Conservation (phyloP, 2,113 vertebrate genomes). For the Rana temporaria region DNA sequence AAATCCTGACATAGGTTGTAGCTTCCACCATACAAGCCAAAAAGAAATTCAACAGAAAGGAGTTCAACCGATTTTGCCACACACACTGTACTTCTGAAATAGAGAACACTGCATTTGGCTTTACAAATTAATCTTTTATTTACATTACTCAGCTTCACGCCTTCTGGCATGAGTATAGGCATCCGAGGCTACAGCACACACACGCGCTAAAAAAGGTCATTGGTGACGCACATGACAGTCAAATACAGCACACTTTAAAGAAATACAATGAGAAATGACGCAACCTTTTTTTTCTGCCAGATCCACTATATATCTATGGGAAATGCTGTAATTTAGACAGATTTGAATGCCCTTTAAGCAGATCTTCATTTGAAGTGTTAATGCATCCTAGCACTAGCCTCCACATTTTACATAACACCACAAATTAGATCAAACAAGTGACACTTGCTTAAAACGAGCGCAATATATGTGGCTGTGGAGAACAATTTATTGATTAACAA, state of each 20-base stretch:
- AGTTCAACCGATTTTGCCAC: too few species aligned
- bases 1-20: too few species aligned
- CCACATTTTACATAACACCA: background rate
- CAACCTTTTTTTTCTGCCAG: conserved; percentile 12
- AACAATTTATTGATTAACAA: background rate
- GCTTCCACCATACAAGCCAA: too few species aligned
- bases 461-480: conserved; percentile 8
- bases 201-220: background rate
- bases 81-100: too few species aligned
- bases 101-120: too few species aligned
- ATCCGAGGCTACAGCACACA: background rate
- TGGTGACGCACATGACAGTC: conserved; percentile 2
- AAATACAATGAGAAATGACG: background rate
- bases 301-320: background rate
- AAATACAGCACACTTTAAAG: background rate
- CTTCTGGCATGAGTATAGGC: background rate
- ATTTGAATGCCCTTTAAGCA: conserved; percentile 26
- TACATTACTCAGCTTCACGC: background rate
- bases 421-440: background rate
- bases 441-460: background rate
- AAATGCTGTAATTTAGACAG: conserved; percentile 1
- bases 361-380: conserved; percentile 15
- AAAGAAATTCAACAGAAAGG: too few species aligned
- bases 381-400: conserved; percentile 26
- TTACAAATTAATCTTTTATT: too few species aligned